Conservation (phyloP, 2,888 invertebrate species). For the Xanthia togata region DNA sequence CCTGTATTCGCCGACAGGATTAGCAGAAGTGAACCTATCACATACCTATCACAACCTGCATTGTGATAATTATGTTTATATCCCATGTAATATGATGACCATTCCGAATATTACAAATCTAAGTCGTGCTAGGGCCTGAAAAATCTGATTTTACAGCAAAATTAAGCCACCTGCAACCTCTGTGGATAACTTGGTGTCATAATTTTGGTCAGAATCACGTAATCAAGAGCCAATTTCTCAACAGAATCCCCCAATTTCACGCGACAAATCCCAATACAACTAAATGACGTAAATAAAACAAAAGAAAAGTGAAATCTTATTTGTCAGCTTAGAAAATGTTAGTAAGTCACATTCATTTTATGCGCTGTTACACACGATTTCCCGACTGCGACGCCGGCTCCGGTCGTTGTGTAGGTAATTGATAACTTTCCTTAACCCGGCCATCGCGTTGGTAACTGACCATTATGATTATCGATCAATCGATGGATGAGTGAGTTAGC, state of each 20-base stretch:
- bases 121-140: background rate
- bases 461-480: constrained; percentile 54
- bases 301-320: constrained; percentile 70
- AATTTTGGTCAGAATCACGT: background rate
- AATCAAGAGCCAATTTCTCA: constrained; percentile 1
- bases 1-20: background rate
- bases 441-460: constrained; percentile 16
- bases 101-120: background rate
- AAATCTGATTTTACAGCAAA: background rate
- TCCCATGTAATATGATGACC: background rate
- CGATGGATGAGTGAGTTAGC: constrained; percentile 17
- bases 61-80: too few species aligned
- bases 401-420: constrained; percentile 73
- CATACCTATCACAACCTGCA: too few species aligned
- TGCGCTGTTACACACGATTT: constrained; percentile 80
- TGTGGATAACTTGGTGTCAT: background rate
- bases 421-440: constrained; percentile 77
- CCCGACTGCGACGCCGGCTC: constrained; percentile 62
- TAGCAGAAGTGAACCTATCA: background rate
- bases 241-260: constrained; percentile 31
- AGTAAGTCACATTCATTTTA: constrained; percentile 74
- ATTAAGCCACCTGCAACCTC: background rate
- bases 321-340: constrained; percentile 73
- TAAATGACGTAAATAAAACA: constrained; percentile 50
- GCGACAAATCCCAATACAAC: constrained; percentile 26